Conservation (phyloP, 2,113 vertebrate genomes). For the Nycticebus coucang region DNA sequence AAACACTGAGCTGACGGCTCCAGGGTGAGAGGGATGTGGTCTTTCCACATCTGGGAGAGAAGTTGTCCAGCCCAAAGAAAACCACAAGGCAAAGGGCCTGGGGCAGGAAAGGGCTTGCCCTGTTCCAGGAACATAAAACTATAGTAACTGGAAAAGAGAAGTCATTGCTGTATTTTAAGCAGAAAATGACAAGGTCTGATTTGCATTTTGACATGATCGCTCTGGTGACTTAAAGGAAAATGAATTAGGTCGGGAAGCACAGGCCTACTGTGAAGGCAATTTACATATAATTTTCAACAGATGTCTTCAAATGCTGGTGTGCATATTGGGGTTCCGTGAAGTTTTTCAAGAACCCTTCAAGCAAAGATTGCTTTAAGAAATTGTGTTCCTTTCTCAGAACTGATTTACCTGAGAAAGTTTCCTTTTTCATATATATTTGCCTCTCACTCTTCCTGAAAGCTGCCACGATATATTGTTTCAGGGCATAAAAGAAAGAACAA, state of each 20-base stretch:
- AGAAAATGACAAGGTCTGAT: not conserved
- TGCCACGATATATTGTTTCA: not conserved
- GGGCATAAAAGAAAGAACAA: not conserved
- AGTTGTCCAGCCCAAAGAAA: not conserved
- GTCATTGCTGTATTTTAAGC: not conserved
- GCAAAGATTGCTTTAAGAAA: not conserved
- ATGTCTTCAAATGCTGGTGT: not conserved
- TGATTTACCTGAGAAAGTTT: not conserved
- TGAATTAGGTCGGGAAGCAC: not conserved
- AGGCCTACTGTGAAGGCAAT: not conserved
- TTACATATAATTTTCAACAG: not conserved
- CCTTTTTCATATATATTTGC: not conserved
- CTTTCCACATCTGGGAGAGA: not conserved
- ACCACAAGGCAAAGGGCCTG: not conserved
- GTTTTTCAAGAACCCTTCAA: not conserved
- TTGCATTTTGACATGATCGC: not conserved
- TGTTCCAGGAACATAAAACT: not conserved
- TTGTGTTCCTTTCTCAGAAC: not conserved
- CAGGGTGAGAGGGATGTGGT: not conserved
- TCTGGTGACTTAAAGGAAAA: not conserved
- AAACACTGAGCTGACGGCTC: not conserved
- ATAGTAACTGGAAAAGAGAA: not conserved
- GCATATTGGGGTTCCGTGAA: not conserved
- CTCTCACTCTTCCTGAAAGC: not conserved
- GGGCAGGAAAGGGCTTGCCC: not conserved